Evolutionary conservation across 2,113 vertebrate species (phyloP), one percentile per base, ranked within the genome.

Genomic region (Oreotrochilus melanogaster): DNA sequence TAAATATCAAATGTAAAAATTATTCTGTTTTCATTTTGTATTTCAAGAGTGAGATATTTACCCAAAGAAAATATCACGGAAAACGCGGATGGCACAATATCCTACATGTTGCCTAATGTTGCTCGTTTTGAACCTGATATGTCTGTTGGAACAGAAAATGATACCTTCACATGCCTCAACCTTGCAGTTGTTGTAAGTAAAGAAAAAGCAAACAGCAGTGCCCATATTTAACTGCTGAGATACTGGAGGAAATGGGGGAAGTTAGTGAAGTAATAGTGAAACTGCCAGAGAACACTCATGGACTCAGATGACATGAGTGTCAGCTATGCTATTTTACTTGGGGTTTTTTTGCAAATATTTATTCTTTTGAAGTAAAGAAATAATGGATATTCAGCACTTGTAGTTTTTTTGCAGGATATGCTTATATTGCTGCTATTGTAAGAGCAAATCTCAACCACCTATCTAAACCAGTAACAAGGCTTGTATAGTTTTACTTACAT

Each of bases 111-210:
- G 91, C 99, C 99, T 17, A 79, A 93, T 0, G 74, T 75, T 12
- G 99, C 99, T 92, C 92, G 82, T 64, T 99, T 99, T 91, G 98
- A 98, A 58, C 98, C 98, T 3, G 69, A 95, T 15, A 80, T 98
- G 97, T 99, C 99, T 3, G 51, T 98, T 73, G 99, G 99, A 50
- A 7, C 98, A 28, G 99, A 99, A 95, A 79, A 98, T 3, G 99
- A 99, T 85, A 88, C 3, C 0, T 14, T 99, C 95, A 99, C 98
- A 1, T 65, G 98, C 18, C 97, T 99, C 81, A 99, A 99, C 87
- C 97, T 99, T 37, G 99, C 97, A 75, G 98, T 99, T 80, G 99
- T 95, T 64, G 99, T 99, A 98, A 98, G 99, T 98, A 88, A 48
- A 91, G 78, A 60, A 85, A 57, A 85, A 57, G 7, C 39, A 88